Evolutionary conservation across 92 coral and sea anemone genomes (phyloP), one percentile per base, ranked within the genome.

Genomic region (Phymanthus crucifer): DNA sequence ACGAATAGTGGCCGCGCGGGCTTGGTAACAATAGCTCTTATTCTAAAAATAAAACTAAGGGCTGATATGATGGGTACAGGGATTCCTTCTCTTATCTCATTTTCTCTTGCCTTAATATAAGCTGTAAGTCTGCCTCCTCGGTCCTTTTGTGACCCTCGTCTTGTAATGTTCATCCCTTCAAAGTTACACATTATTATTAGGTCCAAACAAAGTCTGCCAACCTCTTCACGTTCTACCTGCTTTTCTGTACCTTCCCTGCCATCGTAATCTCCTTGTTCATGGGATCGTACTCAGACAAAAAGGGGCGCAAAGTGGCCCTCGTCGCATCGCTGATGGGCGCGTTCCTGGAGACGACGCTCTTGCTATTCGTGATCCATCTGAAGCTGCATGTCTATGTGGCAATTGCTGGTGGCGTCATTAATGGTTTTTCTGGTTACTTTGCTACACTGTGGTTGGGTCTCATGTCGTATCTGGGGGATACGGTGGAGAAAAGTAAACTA

Each of bases 391-490:
- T 87, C 56, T 87, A 82, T 69, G 6, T 71, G n/a, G 29, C 84
- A 57, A 58, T 87, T 57, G 72, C 87, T 74, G 95, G 95, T 24
- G 83, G 88, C 11, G 83, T 88, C 9, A 71, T 91, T 13, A 83
- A 82, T 33, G 92, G 92, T 14, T 24, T 91, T 12, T 58, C 75
- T 66, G 95, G 95, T 1, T 79, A 74, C 21, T 43, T 85, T 32
- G 83, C 88, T 23, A 83, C 91, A 9, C 18, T 91, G n/a, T 70
- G 86, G 65, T 83, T 91, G 57, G 66, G 88, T 1, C 89, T 91
- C 23, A 82, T 80, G 74, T 88, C 95, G 6, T 91, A 91, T 80
- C 64, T 91, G 38, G 87, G 90, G 6, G 95, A 91, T 68, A 91
- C 89, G 0, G 79, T 85, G 34, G 66, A 79, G 3, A 73, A 84